phyloP scores from a whole-genome alignment of 2,888 invertebrate species.

The Chymomyza amoena region DNA sequence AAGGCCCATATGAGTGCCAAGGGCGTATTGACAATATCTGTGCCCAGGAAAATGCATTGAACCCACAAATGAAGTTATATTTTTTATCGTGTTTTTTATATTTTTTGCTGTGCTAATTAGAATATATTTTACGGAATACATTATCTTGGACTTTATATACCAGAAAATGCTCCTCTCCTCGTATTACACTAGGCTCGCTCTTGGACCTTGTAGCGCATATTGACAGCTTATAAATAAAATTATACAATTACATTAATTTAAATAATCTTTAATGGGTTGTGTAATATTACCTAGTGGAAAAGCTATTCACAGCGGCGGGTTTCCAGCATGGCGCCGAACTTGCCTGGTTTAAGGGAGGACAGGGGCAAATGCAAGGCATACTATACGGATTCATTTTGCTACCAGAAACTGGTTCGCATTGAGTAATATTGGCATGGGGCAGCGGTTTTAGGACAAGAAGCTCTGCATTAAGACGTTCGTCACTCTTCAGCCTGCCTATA shows the following conservation, averaged over 20 bases:
- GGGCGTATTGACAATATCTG: conserved; percentile 25
- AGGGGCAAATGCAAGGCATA: no score
- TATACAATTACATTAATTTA: no score
- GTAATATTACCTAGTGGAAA: no score
- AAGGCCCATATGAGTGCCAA: conserved; percentile 3
- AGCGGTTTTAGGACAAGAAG: background rate
- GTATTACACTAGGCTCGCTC: no score
- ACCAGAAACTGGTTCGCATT: no score
- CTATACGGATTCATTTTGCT: no score
- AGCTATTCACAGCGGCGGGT: background rate
- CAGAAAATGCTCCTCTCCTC: no score
- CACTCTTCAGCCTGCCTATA: background rate
- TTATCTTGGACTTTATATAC: no score
- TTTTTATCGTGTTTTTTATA: background rate
- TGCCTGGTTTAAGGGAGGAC: background rate
- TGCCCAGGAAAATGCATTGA: background rate
- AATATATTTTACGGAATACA: background rate
- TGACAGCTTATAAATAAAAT: no score
- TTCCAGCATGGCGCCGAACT: background rate
- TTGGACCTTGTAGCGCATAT: no score
- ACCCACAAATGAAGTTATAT: background rate
- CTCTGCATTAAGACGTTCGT: background rate
- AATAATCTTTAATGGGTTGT: no score
- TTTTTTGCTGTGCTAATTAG: background rate
- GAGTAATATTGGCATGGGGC: background rate